Conservation (phyloP, 2,113 vertebrate species). For the Embiotoca jacksoni region DNA sequence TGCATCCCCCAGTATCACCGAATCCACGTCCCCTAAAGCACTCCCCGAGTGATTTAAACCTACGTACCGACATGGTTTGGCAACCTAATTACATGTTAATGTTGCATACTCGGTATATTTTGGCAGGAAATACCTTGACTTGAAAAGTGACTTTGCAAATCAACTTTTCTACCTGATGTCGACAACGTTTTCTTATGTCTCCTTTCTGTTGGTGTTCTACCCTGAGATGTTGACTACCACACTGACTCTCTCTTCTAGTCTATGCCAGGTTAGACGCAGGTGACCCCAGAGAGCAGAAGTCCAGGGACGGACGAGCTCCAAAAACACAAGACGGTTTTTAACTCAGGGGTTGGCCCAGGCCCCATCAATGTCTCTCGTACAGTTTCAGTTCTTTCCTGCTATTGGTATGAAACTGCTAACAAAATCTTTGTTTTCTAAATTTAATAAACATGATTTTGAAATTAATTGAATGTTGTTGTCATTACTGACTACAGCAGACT, state of each 20-base stretch:
- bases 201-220: constrained; percentile 65
- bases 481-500: constrained; percentile 34
- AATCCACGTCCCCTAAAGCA: constrained; percentile 52
- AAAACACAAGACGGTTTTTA: constrained; percentile 77
- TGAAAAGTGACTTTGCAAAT: constrained; percentile 86
- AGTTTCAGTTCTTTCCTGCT: constrained; percentile 84
- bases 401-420: constrained; percentile 85
- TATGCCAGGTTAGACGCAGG: constrained; percentile 75
- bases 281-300: constrained; percentile 69
- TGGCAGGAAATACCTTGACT: constrained; percentile 83
- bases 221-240: constrained; percentile 63
- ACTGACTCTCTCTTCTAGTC: constrained; percentile 64
- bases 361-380: constrained; percentile 67
- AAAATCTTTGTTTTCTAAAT: constrained; percentile 88
- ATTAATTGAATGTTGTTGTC: constrained; percentile 60
- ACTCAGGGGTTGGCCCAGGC: constrained; percentile 84
- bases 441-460: constrained; percentile 88
- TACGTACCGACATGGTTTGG: constrained; percentile 71
- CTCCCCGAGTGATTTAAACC: constrained; percentile 57
- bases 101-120: constrained; percentile 80
- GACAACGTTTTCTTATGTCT: constrained; percentile 79
- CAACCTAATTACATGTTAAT: constrained; percentile 79
- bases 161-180: constrained; percentile 88
- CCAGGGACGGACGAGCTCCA: constrained; percentile 51
- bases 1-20: constrained; percentile 57